phyloP scores from a whole-genome alignment of 2,888 invertebrate genomes.

The Drosophila putrida region DNA sequence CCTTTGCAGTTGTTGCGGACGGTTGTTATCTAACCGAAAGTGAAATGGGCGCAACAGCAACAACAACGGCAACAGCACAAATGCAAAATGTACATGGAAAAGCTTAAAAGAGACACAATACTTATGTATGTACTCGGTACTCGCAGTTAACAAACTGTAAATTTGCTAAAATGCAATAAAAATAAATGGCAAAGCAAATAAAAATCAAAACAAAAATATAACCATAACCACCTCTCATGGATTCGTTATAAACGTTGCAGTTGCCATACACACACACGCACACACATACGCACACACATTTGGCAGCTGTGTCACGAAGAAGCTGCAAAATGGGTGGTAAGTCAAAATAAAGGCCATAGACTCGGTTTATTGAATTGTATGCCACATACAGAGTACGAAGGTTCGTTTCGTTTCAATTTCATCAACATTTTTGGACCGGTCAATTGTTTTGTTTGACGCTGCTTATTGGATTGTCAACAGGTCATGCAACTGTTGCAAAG shows the following conservation, averaged over 20 bases:
- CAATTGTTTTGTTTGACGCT: slow-evolving; percentile 47
- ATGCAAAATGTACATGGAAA: slow-evolving; percentile 59
- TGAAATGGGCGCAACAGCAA: slow-evolving; percentile 60
- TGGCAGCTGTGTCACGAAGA: slow-evolving; percentile 27
- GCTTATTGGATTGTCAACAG: slow-evolving; percentile 64
- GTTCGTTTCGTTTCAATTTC: slow-evolving; percentile 7
- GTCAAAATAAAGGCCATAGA: background rate
- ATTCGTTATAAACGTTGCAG: slow-evolving; percentile 48
- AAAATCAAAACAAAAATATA: slow-evolving; percentile 42
- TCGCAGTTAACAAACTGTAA: slow-evolving; percentile 73
- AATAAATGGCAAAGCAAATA: slow-evolving; percentile 55
- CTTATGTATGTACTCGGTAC: slow-evolving; percentile 34
- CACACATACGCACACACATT: slow-evolving; percentile 15
- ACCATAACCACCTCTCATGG: slow-evolving; percentile 41
- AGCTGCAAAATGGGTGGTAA: slow-evolving; percentile 29
- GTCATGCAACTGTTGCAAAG: slow-evolving; percentile 45
- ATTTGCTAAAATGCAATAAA: slow-evolving; percentile 65
- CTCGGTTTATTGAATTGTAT: slow-evolving; percentile 5
- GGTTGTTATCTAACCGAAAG: slow-evolving; percentile 73
- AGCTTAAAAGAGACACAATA: slow-evolving; percentile 61
- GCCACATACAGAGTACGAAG: background rate
- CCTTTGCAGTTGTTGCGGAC: slow-evolving; percentile 18
- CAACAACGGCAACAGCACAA: slow-evolving; percentile 30
- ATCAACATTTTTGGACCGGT: slow-evolving; percentile 7
- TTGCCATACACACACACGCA: too few relatives aligned